Conservation (phyloP, 2,888 invertebrate genomes). For the Spialia ferax region DNA sequence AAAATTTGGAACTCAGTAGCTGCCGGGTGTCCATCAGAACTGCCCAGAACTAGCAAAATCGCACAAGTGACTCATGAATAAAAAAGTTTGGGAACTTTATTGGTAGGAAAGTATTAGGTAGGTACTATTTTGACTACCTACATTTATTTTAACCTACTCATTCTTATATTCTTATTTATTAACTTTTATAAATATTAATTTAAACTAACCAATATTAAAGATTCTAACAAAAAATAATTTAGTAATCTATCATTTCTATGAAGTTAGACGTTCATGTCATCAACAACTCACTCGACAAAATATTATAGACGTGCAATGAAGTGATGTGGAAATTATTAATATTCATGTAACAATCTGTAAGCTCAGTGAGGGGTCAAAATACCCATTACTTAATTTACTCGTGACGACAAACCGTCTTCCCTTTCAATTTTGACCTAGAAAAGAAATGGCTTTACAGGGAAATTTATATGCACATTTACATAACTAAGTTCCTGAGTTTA, state of each 20-base stretch:
- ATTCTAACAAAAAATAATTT: slow-evolving; percentile 2
- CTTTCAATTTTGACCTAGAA: slow-evolving; percentile 60
- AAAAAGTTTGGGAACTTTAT: too few relatives aligned
- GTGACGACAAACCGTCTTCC: slow-evolving; percentile 49
- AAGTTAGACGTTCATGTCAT: slow-evolving; percentile 24
- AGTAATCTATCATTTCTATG: slow-evolving; percentile 2
- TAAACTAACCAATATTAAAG: background rate
- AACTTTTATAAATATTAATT: too few relatives aligned
- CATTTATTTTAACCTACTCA: too few relatives aligned
- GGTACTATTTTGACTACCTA: too few relatives aligned
- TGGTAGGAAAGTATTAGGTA: too few relatives aligned
- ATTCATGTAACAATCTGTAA: slow-evolving; percentile 42
- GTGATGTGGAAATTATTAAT: slow-evolving; percentile 39
- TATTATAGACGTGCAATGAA: slow-evolving; percentile 30
- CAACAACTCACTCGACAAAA: slow-evolving; percentile 29
- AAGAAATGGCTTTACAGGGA: slow-evolving; percentile 54
- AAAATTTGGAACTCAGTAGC: too few relatives aligned
- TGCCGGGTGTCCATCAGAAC: too few relatives aligned
- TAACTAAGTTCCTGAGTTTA: slow-evolving; percentile 65
- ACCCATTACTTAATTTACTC: slow-evolving; percentile 53
- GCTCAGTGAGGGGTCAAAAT: slow-evolving; percentile 49
- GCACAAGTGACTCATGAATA: too few relatives aligned
- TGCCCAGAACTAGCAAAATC: too few relatives aligned
- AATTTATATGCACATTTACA: slow-evolving; percentile 69
- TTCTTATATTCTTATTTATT: too few relatives aligned